These are phyloP conservation scores for Drosophila sproati DNA, from an alignment of 1,140 invertebrate genomes.

Conservation along the genomic window DNA sequence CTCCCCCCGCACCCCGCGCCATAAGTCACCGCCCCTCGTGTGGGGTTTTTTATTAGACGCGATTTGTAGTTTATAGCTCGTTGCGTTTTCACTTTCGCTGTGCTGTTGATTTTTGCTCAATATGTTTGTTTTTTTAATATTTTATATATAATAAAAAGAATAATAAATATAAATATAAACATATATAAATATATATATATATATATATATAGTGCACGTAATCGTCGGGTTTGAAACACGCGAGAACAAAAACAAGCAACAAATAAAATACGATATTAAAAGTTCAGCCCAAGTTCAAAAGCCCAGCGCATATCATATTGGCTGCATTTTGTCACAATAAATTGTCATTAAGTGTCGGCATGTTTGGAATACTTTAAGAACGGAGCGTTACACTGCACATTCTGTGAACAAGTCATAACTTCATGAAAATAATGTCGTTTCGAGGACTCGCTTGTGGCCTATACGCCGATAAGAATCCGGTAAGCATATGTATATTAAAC, in stretches of 20 bases:
- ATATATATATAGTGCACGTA: not conserved
- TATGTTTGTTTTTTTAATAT: constrained; percentile 1
- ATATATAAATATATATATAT: constrained; percentile 18
- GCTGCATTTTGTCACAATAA: constrained; percentile 40
- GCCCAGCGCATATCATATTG: constrained; percentile 29
- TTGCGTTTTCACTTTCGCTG: constrained; percentile 69
- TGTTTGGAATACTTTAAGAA: constrained; percentile 5
- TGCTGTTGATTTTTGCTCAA: constrained; percentile 19
- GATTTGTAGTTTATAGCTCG: constrained; percentile 50
- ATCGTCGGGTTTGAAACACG: not conserved
- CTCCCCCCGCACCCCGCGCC: not conserved
- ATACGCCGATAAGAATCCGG: constrained; percentile 71
- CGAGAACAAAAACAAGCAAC: not conserved
- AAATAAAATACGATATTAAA: constrained; percentile 45
- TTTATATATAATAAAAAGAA: constrained; percentile 34
- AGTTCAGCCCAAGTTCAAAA: constrained; percentile 68
- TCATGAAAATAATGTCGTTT: constrained; percentile 71
- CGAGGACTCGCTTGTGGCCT: constrained; percentile 77
- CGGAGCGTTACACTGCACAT: constrained; percentile 21
- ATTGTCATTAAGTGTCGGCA: constrained; percentile 55
- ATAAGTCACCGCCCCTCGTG: not conserved
- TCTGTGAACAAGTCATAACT: constrained; percentile 12
- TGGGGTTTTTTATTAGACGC: constrained; percentile 63
- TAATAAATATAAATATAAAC: constrained; percentile 32
- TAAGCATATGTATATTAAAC: constrained; percentile 36